Percentiles rank a stretch among this genome's conserved stretches.
Conservation (phyloP, 2,113 vertebrate species). For the Suricata suricatta region DNA sequence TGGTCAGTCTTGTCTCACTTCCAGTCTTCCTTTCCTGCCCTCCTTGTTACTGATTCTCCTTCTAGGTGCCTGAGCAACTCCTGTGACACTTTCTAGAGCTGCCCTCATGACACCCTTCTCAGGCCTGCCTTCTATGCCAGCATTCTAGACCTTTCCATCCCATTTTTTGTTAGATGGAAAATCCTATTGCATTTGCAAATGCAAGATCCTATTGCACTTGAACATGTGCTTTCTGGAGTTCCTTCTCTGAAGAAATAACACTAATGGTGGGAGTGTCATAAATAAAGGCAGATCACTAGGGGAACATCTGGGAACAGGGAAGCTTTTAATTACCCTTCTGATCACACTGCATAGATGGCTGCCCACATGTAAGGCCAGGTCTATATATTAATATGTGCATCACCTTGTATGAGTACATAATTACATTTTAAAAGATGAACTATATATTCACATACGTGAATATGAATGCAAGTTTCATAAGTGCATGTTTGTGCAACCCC, state of each 20-base stretch:
- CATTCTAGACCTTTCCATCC: not conserved
- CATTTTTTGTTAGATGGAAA: not conserved
- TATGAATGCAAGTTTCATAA: constrained; percentile 46
- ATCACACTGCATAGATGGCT: not conserved
- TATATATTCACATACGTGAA: constrained; percentile 35
- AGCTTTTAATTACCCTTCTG: constrained; percentile 32
- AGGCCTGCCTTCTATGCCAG: not conserved
- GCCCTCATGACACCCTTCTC: not conserved
- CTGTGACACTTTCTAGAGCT: not conserved
- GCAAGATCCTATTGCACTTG: constrained; percentile 36
- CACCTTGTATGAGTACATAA: constrained; percentile 43
- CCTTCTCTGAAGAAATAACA: constrained; percentile 34
- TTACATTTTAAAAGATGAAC: constrained; percentile 55
- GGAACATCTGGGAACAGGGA: constrained; percentile 5
- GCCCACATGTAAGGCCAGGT: not conserved
- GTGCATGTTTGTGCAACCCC: constrained; percentile 11
- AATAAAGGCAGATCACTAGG: not conserved
- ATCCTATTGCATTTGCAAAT: not conserved
- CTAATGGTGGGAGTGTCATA: not conserved
- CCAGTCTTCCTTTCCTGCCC: not conserved
- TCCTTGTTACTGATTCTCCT: not conserved
- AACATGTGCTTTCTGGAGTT: not conserved
- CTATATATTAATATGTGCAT: constrained; percentile 45
- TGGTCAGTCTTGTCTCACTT: not conserved
- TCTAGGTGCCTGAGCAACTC: not conserved